These are phyloP conservation scores for Spodoptera litura DNA, from an alignment of 1,140 invertebrate species.

Conservation along the genomic window DNA sequence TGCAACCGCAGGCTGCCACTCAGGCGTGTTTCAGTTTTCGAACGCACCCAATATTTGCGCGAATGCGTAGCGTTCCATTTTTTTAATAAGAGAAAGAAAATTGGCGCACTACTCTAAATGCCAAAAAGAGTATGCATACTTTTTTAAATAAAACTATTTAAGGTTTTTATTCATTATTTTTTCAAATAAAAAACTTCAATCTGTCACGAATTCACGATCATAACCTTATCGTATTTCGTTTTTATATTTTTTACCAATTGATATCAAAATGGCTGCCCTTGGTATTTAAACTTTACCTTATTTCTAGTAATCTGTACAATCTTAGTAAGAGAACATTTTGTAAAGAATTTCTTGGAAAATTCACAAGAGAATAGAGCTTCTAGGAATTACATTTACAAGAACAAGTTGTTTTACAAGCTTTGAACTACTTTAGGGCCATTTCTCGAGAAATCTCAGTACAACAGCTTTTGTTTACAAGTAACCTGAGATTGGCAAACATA, in stretches of 20 bases:
- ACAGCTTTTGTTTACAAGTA: conserved; percentile 1
- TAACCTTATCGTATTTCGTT: no score
- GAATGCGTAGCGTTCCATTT: conserved; percentile 8
- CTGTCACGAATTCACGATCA: no score
- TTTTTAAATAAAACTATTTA: background rate
- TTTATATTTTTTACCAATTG: no score
- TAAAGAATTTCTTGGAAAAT: background rate
- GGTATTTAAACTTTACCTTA: no score
- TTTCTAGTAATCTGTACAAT: background rate
- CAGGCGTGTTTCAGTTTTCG: conserved; percentile 29
- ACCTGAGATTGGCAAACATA: background rate
- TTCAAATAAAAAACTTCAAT: background rate
- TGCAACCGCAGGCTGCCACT: conserved; percentile 25
- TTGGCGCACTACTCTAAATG: no score
- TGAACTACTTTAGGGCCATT: conserved; percentile 1
- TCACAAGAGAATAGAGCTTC: conserved; percentile 6
- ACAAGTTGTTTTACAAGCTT: conserved; percentile 12
- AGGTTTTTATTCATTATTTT: background rate
- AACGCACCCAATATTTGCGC: conserved; percentile 10
- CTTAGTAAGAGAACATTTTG: background rate
- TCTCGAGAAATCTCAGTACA: no score
- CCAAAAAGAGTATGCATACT: no score
- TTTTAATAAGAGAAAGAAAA: conserved; percentile 1
- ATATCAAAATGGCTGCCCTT: no score
- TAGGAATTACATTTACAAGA: conserved; percentile 28